Evolutionary conservation across 2,888 invertebrate species (phyloP).

Genomic region (Venustoraphidia nigricollis): DNA sequence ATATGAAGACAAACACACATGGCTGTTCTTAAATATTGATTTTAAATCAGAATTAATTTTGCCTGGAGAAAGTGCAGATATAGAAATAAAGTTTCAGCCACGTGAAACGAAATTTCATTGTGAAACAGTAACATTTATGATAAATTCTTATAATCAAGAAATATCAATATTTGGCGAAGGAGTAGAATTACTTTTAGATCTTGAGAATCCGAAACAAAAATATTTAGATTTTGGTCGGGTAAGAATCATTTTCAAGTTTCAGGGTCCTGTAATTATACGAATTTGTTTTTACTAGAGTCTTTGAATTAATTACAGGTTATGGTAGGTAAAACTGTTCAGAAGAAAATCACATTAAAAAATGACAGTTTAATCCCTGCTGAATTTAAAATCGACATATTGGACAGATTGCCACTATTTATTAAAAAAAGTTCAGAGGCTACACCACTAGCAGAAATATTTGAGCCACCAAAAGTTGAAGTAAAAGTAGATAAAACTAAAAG

Average conservation of each 20-base stretch:
- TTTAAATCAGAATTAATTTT: constrained; percentile 27
- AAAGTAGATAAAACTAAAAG: too few relatives aligned
- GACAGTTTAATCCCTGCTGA: constrained; percentile 36
- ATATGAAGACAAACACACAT: constrained; percentile 28
- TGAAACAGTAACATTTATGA: constrained; percentile 33
- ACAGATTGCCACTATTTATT: constrained; percentile 26
- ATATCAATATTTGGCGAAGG: constrained; percentile 41
- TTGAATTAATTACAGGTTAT: constrained; percentile 8
- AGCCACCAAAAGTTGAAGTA: too few relatives aligned
- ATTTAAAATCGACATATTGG: constrained; percentile 34
- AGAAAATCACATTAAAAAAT: constrained; percentile 40
- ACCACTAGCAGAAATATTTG: too few relatives aligned
- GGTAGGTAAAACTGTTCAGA: constrained; percentile 33
- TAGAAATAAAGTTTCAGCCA: constrained; percentile 40
- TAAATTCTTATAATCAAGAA: constrained; percentile 36
- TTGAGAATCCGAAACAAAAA: constrained; percentile 24
- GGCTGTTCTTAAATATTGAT: constrained; percentile 33
- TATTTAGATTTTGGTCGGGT: constrained; percentile 26
- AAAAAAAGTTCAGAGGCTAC: too few relatives aligned
- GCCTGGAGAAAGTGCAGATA: constrained; percentile 27
- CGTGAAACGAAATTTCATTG: constrained; percentile 32
- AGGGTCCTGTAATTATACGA: too few relatives aligned
- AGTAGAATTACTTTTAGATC: constrained; percentile 22
- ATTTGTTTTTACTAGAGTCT: too few relatives aligned
- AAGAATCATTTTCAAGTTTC: background rate